Evolutionary conservation across 2,888 invertebrate genomes (phyloP), one percentile per base, ranked within the genome.

Genomic region (Cotesia congregata): DNA sequence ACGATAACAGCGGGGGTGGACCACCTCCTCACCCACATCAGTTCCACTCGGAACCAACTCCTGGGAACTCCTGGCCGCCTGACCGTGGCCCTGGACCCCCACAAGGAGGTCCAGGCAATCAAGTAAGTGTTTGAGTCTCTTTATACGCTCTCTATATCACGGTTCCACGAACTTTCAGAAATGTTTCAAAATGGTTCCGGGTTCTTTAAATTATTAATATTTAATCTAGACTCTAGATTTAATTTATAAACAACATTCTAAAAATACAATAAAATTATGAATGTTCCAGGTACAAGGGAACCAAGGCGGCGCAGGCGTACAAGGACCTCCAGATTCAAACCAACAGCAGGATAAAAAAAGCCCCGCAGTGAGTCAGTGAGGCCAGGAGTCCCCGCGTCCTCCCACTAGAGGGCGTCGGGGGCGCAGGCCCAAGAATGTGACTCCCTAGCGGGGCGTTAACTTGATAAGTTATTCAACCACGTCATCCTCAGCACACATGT

Each of bases 271-370:
- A 9, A 70, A 41, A 62, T 30, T 15, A 40, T 17, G 64, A 69
- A 17, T 68, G 61, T 83, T 4, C 81, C 88, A 88, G 89, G 88
- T 88, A 15, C 91, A 91, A 84, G 90, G 90, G 80, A 90, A 90
- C 86, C 88, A 88, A 78, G 88, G 88, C 38, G 89, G 90, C 30
- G 86, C 86, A 39, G 86, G 89, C 80, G 90, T 90, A 80, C 91
- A 90, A 84, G 91, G 91, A 82, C 82, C 87, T 76, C 88, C 91
- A 87, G 89, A 92, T 90, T 83, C 92, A 92, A 88, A 91, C 92
- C 88, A 93, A 91, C 94, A 94, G 91, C 93, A 94, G 87, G 95
- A 94, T 91, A 95, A 95, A 90, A 95, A 95, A 91, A 94, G 94
- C 90, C 95, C 95, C 86, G 94, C 94, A 85, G 94, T 95, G 91